Evolutionary conservation across 92 coral and sea anemone genomes (phyloP).

Genomic region (Umimayanthus chanpuru): DNA sequence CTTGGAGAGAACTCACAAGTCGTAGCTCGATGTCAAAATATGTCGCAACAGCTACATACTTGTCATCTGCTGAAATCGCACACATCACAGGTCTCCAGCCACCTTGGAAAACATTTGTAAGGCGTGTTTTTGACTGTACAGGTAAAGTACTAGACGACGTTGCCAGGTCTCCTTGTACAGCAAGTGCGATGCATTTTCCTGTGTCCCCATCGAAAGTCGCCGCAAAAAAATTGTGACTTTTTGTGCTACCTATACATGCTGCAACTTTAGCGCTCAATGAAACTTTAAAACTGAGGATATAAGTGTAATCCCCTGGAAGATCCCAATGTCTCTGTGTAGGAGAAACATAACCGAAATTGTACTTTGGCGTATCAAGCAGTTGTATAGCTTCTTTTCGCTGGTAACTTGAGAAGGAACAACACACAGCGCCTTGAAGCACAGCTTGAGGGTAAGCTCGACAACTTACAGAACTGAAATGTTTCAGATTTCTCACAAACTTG

Average conservation of each 20-base stretch:
- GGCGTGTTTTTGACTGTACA: neutral
- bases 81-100: slow-evolving; percentile 11
- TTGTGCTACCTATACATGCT: slow-evolving; percentile 24
- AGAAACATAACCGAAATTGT: slow-evolving; percentile 22
- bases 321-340: slow-evolving; percentile 21
- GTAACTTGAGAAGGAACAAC: neutral
- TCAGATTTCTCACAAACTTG: neutral
- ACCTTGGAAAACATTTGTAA: neutral
- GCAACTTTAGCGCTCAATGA: slow-evolving; percentile 19
- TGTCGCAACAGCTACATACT: slow-evolving; percentile 14
- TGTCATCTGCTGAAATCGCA: slow-evolving; percentile 30
- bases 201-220: slow-evolving; percentile 24
- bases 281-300: slow-evolving; percentile 3
- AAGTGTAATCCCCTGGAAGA: neutral
- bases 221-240: neutral
- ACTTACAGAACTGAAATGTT: slow-evolving; percentile 4
- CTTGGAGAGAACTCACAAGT: neutral
- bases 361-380: slow-evolving; percentile 16
- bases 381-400: slow-evolving; percentile 12
- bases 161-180: neutral
- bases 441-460: slow-evolving; percentile 29
- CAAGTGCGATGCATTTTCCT: slow-evolving; percentile 11
- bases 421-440: slow-evolving; percentile 36
- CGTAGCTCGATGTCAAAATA: slow-evolving; percentile 23
- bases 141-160: neutral